Base-by-base conservation (phyloP, 1,140 invertebrate species). In the Drosophila repletoides region DNA sequence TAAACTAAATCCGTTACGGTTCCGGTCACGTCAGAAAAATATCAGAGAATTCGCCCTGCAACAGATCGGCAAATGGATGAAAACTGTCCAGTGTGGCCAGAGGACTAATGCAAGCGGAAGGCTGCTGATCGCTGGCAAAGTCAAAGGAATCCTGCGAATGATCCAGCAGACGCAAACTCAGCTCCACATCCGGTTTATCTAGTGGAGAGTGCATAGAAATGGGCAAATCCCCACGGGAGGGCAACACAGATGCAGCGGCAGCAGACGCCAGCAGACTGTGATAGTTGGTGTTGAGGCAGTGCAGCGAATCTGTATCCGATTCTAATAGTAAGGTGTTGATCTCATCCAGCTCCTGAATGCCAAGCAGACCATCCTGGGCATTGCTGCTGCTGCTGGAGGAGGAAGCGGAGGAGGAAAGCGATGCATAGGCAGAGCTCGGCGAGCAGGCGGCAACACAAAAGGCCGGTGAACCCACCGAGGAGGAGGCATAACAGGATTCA, bases 261-360 rank as follows among this genome's bases (percentile, higher is more conserved):
- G 66, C 56, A 4, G 65, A 14, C 7, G 43, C 59, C 12, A 84
- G 26, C 29, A 86, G 15, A 6, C 51, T 61, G 29, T 52, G 64
- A 14, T 77, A 83, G 21, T 41, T 48, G 14, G 84, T 72, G 68
- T 75, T 88, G 5, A 89, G 40, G 12, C 89, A 90, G 58, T 91
- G 90, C n/a, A 92, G 68, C 7, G 92, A 92, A 43, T 92, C 92
- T 1, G 91, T 92, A 56, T 93, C 92, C 2, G 92, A 92, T 31
- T 93, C 92, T 22, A 93, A 68, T 0, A 92, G 86, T 24, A 93
- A 34, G 6, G 56, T 74, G 17, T 76, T 88, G 6, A 89, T 67
- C n/a, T 88, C 83, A 12, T 43, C 67, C 5, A 81, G 34, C 0
- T 53, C 80, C 5, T 72, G 75, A 41, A 80, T 10, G n/a, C 68